Evolutionary conservation across 2,113 vertebrate species (phyloP).

Genomic region (Macquaria ambigua): DNA sequence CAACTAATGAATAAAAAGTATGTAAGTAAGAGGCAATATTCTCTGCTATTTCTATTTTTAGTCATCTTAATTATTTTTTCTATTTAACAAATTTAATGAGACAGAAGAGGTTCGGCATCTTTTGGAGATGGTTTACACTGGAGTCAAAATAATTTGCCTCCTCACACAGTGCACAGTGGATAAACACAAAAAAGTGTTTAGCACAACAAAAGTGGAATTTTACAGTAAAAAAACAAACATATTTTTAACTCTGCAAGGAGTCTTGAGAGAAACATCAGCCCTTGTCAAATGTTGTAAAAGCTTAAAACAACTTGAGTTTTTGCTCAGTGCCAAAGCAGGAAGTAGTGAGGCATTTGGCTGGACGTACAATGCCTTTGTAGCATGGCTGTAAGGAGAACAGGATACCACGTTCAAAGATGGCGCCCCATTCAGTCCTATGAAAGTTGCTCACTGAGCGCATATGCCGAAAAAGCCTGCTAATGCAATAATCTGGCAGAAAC

Average conservation of each 20-base stretch:
- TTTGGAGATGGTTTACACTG: not conserved
- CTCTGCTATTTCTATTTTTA: not conserved
- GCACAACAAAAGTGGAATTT: not conserved
- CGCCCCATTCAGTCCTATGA: too few relatives aligned
- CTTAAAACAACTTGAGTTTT: not conserved
- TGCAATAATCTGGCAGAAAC: not conserved
- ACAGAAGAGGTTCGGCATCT: not conserved
- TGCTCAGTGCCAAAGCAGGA: not conserved
- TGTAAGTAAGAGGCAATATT: not conserved
- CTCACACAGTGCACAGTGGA: not conserved
- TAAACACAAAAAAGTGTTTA: not conserved
- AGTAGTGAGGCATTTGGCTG: not conserved
- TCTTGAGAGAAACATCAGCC: not conserved
- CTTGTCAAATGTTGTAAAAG: not conserved
- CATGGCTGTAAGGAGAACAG: not conserved
- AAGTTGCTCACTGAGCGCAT: too few relatives aligned
- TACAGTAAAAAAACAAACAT: not conserved
- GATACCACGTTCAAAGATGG: too few relatives aligned
- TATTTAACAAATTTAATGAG: constrained; percentile 1
- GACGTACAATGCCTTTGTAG: not conserved
- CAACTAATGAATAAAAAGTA: not conserved
- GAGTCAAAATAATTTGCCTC: not conserved
- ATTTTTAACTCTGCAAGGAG: not conserved
- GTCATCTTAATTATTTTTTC: not conserved
- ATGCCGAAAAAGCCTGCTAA: not conserved